Conservation (phyloP, 2,888 invertebrate genomes). For the Acrobasis consociella region DNA sequence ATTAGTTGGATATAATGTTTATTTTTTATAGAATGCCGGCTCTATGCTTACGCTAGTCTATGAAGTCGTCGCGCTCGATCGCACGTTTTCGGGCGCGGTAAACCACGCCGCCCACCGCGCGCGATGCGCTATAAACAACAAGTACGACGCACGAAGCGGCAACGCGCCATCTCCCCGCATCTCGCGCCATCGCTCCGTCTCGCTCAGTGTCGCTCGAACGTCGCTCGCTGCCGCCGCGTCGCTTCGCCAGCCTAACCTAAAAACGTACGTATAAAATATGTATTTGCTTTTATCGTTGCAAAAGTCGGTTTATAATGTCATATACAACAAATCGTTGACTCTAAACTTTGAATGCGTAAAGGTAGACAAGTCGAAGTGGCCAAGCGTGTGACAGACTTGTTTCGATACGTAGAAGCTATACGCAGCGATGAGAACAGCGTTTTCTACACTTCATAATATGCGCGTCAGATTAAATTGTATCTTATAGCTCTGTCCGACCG, state of each 20-base stretch:
- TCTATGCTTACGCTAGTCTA: background rate
- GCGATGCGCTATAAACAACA: slow-evolving; percentile 51
- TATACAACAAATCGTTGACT: too few relatives aligned
- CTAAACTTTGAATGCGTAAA: too few relatives aligned
- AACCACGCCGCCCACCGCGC: slow-evolving; percentile 60
- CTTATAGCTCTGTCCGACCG: too few relatives aligned
- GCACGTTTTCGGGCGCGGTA: slow-evolving; percentile 34
- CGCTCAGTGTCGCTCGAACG: slow-evolving; percentile 68
- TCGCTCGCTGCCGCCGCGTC: slow-evolving; percentile 55
- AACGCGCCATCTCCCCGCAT: slow-evolving; percentile 41
- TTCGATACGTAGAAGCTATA: background rate
- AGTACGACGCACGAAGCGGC: slow-evolving; percentile 54
- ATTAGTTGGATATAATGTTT: too few relatives aligned
- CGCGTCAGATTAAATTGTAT: too few relatives aligned
- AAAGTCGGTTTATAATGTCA: too few relatives aligned
- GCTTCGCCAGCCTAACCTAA: background rate
- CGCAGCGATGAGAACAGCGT: slow-evolving; percentile 12
- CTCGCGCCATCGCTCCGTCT: slow-evolving; percentile 48
- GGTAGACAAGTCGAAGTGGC: too few relatives aligned
- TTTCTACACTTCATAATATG: too few relatives aligned
- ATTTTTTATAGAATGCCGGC: background rate
- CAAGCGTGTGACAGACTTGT: too few relatives aligned
- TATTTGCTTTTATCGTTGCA: background rate
- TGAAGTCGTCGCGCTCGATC: background rate
- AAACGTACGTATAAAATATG: background rate